Evolutionary conservation across 1,140 invertebrate species (phyloP).

Genomic region (Zaprionus camerounensis): DNA sequence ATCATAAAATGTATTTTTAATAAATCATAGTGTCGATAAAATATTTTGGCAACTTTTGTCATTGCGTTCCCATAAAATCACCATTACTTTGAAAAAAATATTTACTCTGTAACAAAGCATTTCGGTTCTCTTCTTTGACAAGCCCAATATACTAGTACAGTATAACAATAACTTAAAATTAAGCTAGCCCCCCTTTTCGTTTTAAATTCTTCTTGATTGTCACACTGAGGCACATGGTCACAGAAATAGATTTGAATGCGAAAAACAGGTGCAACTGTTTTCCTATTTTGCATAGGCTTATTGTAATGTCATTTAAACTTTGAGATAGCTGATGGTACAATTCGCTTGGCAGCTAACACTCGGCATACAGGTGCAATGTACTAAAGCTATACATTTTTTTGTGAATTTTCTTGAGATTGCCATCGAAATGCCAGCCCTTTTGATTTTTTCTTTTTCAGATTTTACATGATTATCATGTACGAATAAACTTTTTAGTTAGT

Average conservation of each 20-base stretch:
- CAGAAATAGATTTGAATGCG: conserved; percentile 17
- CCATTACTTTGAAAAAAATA: too few species aligned
- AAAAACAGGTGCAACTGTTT: conserved; percentile 39
- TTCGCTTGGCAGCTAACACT: conserved; percentile 41
- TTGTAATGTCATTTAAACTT: conserved; percentile 30
- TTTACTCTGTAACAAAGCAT: too few species aligned
- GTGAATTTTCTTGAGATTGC: not conserved
- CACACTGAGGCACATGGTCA: conserved; percentile 3
- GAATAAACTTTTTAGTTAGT: not conserved
- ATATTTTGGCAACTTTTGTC: too few species aligned
- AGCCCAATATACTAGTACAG: not conserved
- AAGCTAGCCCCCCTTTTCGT: not conserved
- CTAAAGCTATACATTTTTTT: not conserved
- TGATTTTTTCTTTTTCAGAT: not conserved
- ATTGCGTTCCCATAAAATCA: too few species aligned
- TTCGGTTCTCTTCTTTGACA: not conserved
- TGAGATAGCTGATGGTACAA: conserved; percentile 2
- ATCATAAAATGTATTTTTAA: too few species aligned
- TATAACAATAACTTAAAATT: not conserved
- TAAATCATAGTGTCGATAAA: too few species aligned
- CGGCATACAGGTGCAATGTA: conserved; percentile 40
- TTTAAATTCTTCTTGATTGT: not conserved
- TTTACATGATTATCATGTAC: not conserved
- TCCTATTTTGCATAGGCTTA: conserved; percentile 28
- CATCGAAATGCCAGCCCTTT: not conserved